Conservation (phyloP, 2,797 vertebrate species). For the Liparis tanakae region DNA sequence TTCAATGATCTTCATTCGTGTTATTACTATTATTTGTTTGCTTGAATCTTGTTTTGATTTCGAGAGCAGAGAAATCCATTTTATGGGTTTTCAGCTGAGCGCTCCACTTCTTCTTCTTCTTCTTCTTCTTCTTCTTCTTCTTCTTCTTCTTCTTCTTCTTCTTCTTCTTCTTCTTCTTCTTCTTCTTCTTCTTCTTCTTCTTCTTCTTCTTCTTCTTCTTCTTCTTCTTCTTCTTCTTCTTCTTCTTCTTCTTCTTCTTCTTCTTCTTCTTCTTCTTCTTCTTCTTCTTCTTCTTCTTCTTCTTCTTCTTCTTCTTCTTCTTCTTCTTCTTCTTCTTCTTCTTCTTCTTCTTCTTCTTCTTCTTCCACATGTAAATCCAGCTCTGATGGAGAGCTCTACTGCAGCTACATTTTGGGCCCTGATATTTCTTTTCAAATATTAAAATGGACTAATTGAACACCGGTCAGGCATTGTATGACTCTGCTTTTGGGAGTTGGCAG, state of each 20-base stretch:
- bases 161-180: not conserved
- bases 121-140: not conserved
- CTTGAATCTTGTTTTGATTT: not conserved
- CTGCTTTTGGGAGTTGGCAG: conserved; percentile 7
- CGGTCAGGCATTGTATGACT: conserved; percentile 24
- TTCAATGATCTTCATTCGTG: not conserved
- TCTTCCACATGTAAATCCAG: not conserved
- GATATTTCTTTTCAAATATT: conserved; percentile 18
- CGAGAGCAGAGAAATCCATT: not conserved
- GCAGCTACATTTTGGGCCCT: not conserved
- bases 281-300: not conserved
- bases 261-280: not conserved
- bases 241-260: not conserved
- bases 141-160: not conserved
- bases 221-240: not conserved
- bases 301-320: not conserved
- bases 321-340: not conserved
- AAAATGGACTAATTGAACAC: conserved; percentile 31
- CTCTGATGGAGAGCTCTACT: conserved; percentile 2
- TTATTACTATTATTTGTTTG: not conserved
- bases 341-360: not conserved
- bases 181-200: not conserved
- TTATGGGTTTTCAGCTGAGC: not conserved
- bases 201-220: not conserved
- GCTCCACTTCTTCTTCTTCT: not conserved